Evolutionary conservation across 37 sponge, comb jelly and placozoan species (phyloP), one percentile per base, ranked within the genome.

Genomic region (Axinella damicornis): DNA sequence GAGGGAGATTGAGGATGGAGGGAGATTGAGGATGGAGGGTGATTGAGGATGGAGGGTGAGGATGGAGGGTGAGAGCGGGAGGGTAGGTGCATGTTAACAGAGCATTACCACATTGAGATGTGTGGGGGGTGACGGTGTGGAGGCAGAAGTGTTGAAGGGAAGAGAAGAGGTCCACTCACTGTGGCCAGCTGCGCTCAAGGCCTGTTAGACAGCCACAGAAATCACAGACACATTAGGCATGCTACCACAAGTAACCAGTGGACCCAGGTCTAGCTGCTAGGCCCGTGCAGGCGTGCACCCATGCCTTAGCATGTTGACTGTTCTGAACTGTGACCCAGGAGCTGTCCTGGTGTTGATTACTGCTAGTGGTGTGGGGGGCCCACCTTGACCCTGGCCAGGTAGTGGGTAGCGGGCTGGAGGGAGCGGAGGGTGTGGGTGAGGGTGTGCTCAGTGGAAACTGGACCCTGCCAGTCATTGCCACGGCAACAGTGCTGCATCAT

Each of bases 51-150:
- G n/a, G n/a, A n/a, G n/a, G n/a, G n/a, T n/a, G n/a, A n/a, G n/a
- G n/a, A n/a, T n/a, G n/a, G n/a, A n/a, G n/a, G n/a, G n/a, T n/a
- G n/a, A n/a, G n/a, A n/a, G n/a, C n/a, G n/a, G n/a, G n/a, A n/a
- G n/a, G n/a, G n/a, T n/a, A n/a, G n/a, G n/a, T n/a, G n/a, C n/a
- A n/a, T n/a, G n/a, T n/a, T n/a, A n/a, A n/a, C n/a, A n/a, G n/a
- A n/a, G n/a, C n/a, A n/a, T n/a, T 75, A 87, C 88, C 65, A 67
- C 28, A 28, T 31, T 38, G 57, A 81, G 73, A 28, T 73, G 67
- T 31, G 75, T 38, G 40, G 88, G 87, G 36, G 76, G 83, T 39
- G 76, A 73, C 28, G 92, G 92, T 28, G 87, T 63, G 69, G 87
- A 81, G 61, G 87, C 66, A 15, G 73, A 21, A 54, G 92, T 91